These are phyloP conservation scores for Sebastiscus tertius DNA, from an alignment of 2,797 vertebrate genomes.

Conservation along the genomic window DNA sequence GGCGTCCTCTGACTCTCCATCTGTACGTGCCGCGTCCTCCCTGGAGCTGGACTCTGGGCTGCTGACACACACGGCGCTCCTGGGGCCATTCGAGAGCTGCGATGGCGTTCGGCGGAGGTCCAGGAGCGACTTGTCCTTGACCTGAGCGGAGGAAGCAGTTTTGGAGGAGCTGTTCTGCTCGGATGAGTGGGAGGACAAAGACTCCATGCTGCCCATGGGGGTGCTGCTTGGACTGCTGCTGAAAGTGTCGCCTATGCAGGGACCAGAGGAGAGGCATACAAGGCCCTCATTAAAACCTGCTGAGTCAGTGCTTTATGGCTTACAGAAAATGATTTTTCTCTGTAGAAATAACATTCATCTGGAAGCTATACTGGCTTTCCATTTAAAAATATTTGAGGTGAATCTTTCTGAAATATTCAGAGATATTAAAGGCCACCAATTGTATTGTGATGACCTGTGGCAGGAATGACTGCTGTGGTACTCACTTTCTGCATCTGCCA, in stretches of 20 bases:
- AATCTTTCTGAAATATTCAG: neutral
- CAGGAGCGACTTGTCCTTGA: conserved; percentile 81
- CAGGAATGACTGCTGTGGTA: conserved; percentile 62
- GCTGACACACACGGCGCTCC: conserved; percentile 83
- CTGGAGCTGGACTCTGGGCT: conserved; percentile 93
- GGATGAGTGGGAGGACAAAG: conserved; percentile 97
- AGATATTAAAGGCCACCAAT: conserved; percentile 17
- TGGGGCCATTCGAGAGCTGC: conserved; percentile 85
- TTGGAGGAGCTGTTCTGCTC: conserved; percentile 92
- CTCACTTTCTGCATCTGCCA: conserved; percentile 97
- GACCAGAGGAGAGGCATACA: conserved; percentile 62
- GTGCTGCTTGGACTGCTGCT: conserved; percentile 97
- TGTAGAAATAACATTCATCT: neutral
- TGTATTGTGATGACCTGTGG: conserved; percentile 14
- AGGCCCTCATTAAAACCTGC: conserved; percentile 74
- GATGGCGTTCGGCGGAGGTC: conserved; percentile 61
- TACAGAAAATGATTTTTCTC: neutral
- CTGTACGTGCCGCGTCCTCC: conserved; percentile 90
- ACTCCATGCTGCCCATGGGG: conserved; percentile 96
- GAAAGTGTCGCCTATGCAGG: conserved; percentile 90
- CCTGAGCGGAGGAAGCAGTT: conserved; percentile 71
- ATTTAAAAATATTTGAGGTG: neutral
- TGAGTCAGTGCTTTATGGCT: neutral
- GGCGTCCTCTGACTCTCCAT: conserved; percentile 89
- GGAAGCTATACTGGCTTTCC: neutral